These are phyloP conservation scores for Amphiprion clarkii DNA, from an alignment of 2,797 vertebrate genomes.

Conservation along the genomic window DNA sequence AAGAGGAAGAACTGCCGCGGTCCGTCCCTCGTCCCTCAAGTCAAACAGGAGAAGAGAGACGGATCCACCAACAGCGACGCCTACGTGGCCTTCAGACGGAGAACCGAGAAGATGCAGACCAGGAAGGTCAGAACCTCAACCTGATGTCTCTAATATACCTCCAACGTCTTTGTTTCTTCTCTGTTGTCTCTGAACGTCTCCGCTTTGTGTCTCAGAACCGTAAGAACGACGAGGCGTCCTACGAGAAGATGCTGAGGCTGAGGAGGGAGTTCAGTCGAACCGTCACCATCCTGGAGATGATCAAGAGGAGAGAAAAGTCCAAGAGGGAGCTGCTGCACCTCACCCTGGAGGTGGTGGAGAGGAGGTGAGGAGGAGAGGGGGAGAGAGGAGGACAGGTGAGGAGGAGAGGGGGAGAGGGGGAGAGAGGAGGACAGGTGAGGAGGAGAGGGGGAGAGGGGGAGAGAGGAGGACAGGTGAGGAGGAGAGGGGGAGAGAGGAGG, in stretches of 20 bases:
- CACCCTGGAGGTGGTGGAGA: slow-evolving; percentile 93
- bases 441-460: too few species aligned
- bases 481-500: too few species aligned
- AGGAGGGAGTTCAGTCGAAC: slow-evolving; percentile 94
- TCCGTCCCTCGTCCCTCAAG: slow-evolving; percentile 90
- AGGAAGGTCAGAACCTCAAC: slow-evolving; percentile 86
- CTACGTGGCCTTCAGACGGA: slow-evolving; percentile 94
- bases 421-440: too few species aligned
- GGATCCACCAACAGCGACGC: slow-evolving; percentile 94
- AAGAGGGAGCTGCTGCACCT: slow-evolving; percentile 94
- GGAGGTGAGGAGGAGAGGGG: slow-evolving; percentile 83
- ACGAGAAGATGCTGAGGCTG: slow-evolving; percentile 95
- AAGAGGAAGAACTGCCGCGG: slow-evolving; percentile 92
- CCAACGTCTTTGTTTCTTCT: too few species aligned
- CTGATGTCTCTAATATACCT: neutral
- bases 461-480: too few species aligned
- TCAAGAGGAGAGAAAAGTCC: slow-evolving; percentile 94
- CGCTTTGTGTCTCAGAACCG: slow-evolving; percentile 85
- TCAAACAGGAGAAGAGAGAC: slow-evolving; percentile 93
- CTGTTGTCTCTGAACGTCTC: too few species aligned
- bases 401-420: too few species aligned
- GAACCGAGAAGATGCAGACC: slow-evolving; percentile 97
- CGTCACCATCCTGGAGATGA: slow-evolving; percentile 96
- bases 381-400: too few species aligned
- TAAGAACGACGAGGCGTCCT: slow-evolving; percentile 95